Evolutionary conservation across 2,113 vertebrate genomes (phyloP).

Genomic region (Cololabis saira): DNA sequence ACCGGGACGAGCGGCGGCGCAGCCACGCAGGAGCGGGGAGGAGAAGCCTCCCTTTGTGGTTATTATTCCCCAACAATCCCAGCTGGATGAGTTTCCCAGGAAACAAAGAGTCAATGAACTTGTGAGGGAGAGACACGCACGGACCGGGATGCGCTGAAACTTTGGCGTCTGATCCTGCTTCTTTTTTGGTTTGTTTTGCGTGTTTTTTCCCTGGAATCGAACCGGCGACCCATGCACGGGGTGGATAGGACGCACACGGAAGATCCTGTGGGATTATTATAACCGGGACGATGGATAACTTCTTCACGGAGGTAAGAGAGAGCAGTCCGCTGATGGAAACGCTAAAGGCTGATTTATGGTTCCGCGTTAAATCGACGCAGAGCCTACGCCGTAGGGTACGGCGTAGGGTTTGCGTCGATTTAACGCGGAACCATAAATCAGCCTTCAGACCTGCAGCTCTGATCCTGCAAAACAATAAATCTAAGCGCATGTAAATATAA

Average conservation of each 20-base stretch:
- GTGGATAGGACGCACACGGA: constrained; percentile 42
- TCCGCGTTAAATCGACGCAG: too few species aligned
- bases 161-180: not conserved
- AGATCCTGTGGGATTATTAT: constrained; percentile 63
- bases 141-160: constrained; percentile 28
- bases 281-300: constrained; percentile 84
- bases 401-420: too few species aligned
- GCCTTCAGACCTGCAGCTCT: too few species aligned
- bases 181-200: not conserved
- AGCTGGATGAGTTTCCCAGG: constrained; percentile 39
- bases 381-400: too few species aligned
- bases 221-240: constrained; percentile 59
- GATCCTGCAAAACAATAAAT: too few species aligned
- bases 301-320: constrained; percentile 88
- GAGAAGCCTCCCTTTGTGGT: not conserved
- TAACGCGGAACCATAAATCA: too few species aligned
- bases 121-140: constrained; percentile 23
- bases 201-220: constrained; percentile 8
- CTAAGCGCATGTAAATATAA: too few species aligned
- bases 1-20: not conserved
- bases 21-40: not conserved
- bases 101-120: constrained; percentile 66
- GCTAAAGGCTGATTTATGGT: too few species aligned
- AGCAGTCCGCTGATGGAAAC: too few species aligned
- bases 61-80: constrained; percentile 5